Evolutionary conservation across 1,140 invertebrate genomes (phyloP), one percentile per base, ranked within the genome.

Genomic region (Spodoptera frugiperda): DNA sequence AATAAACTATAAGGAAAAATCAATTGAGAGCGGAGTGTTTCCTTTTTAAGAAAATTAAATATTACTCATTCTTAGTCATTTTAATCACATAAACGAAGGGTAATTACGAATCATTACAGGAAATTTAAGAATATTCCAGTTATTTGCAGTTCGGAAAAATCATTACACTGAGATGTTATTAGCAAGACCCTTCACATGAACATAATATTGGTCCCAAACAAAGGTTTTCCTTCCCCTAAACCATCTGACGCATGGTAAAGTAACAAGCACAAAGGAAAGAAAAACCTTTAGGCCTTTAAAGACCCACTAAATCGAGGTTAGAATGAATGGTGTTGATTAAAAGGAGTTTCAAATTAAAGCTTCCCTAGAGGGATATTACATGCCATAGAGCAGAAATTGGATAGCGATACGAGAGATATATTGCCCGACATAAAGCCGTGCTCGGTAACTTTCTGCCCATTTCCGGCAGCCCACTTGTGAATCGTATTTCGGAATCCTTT

Each of bases 401-500:
- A 91, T 88, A 90, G 86, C 87, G 91, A 91, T 91, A 91, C 82
- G 87, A 84, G 83, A 90, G 89, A 93, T 90, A 89, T 93, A 93
- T 91, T 91, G 85, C 82, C 80, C 80, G 84, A 87, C 84, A 88
- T 88, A 93, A 92, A 92, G 87, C 86, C 87, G 81, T 81, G 83
- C 84, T 87, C 85, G 81, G 84, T 88, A 89, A 89, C 90, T 89
- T 90, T 89, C 88, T 91, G 88, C 87, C 89, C 87, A 91, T 91
- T 91, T 91, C 89, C 87, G 85, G 83, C 89, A 88, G 86, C 63
- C 89, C 89, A 93, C 90, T 93, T 89, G 87, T 89, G 90, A 92
- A 91, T 91, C 88, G 89, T 89, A 92, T 92, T 92, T 91, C 86
- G 86, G 85, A 84, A 88, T 91, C 87, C 86, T 90, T 92, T 93